Evolutionary conservation across 2,888 invertebrate genomes (phyloP).

Genomic region (Tethea ocularis): DNA sequence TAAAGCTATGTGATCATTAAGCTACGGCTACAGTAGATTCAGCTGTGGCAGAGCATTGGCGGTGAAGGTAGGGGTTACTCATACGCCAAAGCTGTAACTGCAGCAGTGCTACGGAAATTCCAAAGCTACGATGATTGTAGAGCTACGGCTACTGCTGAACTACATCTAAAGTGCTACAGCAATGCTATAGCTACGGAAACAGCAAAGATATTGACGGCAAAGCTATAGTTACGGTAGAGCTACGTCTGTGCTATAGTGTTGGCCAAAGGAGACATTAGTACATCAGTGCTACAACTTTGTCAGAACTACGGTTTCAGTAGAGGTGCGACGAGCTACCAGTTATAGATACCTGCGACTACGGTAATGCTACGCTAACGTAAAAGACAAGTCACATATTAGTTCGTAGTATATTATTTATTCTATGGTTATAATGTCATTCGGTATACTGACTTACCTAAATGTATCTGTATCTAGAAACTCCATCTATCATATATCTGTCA

Average conservation of each 20-base stretch:
- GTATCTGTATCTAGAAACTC: too few species aligned
- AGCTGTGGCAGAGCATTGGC: too few species aligned
- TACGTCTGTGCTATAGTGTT: too few species aligned
- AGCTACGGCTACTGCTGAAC: not conserved
- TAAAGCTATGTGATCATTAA: too few species aligned
- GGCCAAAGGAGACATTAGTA: not conserved
- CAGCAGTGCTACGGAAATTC: not conserved
- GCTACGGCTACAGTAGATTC: not conserved
- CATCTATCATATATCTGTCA: too few species aligned
- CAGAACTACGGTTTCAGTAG: not conserved
- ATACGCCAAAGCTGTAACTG: not conserved
- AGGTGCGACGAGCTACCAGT: not conserved
- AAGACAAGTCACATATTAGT: too few species aligned
- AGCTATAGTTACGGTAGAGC: not conserved
- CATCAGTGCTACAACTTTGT: not conserved
- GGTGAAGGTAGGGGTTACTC: not conserved
- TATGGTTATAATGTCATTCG: too few species aligned
- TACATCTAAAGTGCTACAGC: too few species aligned
- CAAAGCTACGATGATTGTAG: not conserved
- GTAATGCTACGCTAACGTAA: not conserved
- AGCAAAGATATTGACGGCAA: not conserved
- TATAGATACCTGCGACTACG: too few species aligned
- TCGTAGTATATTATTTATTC: too few species aligned
- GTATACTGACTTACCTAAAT: too few species aligned
- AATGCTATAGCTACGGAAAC: not conserved